phyloP scores from a whole-genome alignment of 2,113 vertebrate genomes.

The Ellobius talpinus region DNA sequence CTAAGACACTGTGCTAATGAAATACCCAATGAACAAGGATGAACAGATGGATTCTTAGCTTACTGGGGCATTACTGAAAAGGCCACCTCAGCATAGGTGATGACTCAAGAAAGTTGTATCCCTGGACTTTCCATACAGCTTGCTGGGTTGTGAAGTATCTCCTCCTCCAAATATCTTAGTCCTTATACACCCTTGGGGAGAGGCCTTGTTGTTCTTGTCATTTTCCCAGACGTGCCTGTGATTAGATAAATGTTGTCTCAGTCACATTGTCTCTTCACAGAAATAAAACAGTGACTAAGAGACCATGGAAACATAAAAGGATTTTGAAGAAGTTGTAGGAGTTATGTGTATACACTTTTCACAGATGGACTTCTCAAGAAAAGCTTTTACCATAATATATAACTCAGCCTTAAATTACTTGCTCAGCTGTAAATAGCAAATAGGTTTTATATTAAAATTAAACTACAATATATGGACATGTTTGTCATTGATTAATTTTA shows the following conservation, averaged over 20 bases:
- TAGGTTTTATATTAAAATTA: neutral
- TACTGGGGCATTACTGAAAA: neutral
- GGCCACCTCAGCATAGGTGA: neutral
- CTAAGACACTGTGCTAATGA: neutral
- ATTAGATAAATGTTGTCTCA: neutral
- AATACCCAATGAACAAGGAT: neutral
- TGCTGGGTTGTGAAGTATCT: neutral
- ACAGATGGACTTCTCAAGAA: neutral
- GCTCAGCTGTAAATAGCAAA: neutral
- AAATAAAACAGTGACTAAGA: neutral
- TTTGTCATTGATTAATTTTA: neutral
- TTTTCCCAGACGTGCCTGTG: neutral
- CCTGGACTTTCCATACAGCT: neutral
- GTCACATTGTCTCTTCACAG: neutral
- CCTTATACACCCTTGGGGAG: neutral
- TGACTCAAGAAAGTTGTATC: neutral
- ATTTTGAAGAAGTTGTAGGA: neutral
- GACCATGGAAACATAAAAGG: neutral
- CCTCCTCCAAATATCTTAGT: neutral
- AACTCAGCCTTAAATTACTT: neutral
- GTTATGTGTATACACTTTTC: neutral
- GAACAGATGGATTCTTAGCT: neutral
- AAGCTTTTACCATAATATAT: neutral
- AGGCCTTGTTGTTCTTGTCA: neutral
- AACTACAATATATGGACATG: neutral